Evolutionary conservation across 2,888 invertebrate genomes (phyloP).

Genomic region (Heteromyza rotundicornis): DNA sequence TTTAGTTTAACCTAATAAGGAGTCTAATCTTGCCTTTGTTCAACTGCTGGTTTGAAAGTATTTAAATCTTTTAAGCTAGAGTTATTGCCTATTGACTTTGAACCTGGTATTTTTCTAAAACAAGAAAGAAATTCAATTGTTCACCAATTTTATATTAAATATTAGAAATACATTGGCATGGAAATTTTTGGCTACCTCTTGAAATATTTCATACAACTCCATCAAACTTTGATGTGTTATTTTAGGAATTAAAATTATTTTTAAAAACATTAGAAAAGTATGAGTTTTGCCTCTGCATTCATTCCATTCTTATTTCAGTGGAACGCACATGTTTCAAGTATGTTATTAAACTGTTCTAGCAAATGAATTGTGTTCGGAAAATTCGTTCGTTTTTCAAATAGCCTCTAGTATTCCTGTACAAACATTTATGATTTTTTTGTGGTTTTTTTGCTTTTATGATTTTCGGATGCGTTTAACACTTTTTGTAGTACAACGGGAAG

Average conservation of each 20-base stretch:
- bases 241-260: constrained; percentile 33
- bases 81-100: no score
- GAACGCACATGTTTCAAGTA: background rate
- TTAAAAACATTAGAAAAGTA: background rate
- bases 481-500: constrained; percentile 35
- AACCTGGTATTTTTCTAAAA: no score
- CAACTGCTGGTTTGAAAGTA: no score
- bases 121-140: no score
- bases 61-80: no score
- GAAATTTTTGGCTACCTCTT: background rate
- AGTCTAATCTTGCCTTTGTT: no score
- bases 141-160: no score
- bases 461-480: constrained; percentile 25
- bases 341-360: background rate
- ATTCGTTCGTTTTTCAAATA: constrained; percentile 25
- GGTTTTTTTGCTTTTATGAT: background rate
- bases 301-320: no score
- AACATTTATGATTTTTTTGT: constrained; percentile 21
- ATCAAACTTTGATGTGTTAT: constrained; percentile 41
- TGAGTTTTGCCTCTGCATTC: constrained; percentile 42
- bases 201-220: no score
- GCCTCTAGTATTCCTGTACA: constrained; percentile 35
- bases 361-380: background rate
- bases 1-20: no score
- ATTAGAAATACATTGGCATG: no score